phyloP scores from a whole-genome alignment of 2,113 vertebrate genomes.

The Erpornis zantholeuca region DNA sequence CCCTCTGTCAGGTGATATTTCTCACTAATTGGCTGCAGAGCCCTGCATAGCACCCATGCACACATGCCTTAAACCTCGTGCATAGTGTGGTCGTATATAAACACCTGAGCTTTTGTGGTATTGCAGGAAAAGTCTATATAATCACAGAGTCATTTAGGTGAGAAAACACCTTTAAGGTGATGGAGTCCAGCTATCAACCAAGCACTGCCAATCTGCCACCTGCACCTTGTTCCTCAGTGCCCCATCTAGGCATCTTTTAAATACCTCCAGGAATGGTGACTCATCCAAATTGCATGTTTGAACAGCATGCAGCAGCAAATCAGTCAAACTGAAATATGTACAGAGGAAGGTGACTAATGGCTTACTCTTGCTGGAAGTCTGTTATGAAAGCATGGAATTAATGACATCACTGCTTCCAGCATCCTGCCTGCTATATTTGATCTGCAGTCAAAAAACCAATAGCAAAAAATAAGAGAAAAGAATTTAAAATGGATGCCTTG shows the following conservation, averaged over 20 bases:
- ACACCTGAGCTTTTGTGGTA: neutral
- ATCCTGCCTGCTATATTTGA: neutral
- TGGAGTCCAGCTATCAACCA: neutral
- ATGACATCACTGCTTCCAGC: neutral
- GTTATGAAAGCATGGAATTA: neutral
- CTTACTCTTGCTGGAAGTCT: neutral
- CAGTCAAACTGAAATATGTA: neutral
- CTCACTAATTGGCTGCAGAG: neutral
- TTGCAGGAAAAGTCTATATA: neutral
- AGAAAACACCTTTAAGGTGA: neutral
- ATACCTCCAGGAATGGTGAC: neutral
- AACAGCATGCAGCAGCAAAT: neutral
- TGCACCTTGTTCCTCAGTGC: neutral
- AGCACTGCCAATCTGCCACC: neutral
- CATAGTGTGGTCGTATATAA: neutral
- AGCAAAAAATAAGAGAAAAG: neutral
- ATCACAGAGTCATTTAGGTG: neutral
- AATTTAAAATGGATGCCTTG: rapidly evolving
- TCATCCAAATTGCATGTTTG: neutral
- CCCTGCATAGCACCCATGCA: no score
- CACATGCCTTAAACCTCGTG: rapidly evolving
- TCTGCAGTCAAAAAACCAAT: neutral
- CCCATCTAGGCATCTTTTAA: neutral
- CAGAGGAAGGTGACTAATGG: neutral
- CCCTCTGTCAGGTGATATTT: neutral